These are phyloP conservation scores for Scomber japonicus DNA, from an alignment of 2,113 vertebrate species.

Conservation along the genomic window DNA sequence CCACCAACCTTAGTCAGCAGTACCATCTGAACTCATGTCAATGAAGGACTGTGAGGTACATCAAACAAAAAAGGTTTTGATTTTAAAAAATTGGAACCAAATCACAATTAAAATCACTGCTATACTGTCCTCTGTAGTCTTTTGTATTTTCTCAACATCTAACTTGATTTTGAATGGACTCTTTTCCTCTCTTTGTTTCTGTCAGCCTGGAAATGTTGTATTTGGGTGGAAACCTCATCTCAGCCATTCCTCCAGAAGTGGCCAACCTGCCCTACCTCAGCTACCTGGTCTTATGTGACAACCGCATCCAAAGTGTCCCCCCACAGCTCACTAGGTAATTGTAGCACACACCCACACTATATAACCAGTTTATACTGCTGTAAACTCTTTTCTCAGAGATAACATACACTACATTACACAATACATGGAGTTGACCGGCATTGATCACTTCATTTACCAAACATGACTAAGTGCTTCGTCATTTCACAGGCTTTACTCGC, in stretches of 20 bases:
- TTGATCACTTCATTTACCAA: background rate
- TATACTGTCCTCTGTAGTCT: background rate
- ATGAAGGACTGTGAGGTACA: too few species aligned
- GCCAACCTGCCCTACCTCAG: conserved; percentile 93
- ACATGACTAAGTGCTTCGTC: background rate
- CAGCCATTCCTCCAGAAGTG: conserved; percentile 94
- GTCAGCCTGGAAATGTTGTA: conserved; percentile 96
- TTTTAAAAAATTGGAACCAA: too few species aligned
- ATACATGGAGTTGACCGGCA: background rate
- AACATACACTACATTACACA: background rate
- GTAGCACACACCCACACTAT: background rate
- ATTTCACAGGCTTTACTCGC: conserved; percentile 89
- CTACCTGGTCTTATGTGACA: conserved; percentile 97
- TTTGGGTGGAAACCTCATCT: conserved; percentile 97
- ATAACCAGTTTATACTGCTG: background rate
- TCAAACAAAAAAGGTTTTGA: too few species aligned
- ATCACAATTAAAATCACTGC: background rate
- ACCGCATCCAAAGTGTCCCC: conserved; percentile 97
- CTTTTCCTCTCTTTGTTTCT: conserved; percentile 3
- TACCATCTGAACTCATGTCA: too few species aligned
- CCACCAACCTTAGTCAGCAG: too few species aligned
- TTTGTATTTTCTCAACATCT: too few species aligned
- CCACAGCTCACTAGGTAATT: conserved; percentile 94
- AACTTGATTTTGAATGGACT: too few species aligned
- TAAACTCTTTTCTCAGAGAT: background rate